Evolutionary conservation across 2,888 invertebrate species (phyloP).

Genomic region (Cryptocephalus moraei): DNA sequence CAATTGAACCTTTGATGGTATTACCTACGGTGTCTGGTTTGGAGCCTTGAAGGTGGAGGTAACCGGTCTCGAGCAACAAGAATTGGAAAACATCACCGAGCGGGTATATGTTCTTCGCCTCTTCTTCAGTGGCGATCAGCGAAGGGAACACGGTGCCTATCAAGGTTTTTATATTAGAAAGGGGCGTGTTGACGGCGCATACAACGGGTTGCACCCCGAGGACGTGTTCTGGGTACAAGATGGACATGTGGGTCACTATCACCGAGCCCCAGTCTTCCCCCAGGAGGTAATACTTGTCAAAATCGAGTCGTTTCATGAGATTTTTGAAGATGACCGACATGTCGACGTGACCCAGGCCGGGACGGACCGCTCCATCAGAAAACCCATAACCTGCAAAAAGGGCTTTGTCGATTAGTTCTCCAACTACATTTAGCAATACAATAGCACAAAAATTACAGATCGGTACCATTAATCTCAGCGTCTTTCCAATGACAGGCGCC

Average conservation of each 20-base stretch:
- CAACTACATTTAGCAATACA: too few species aligned
- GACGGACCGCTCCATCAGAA: slow-evolving; percentile 45
- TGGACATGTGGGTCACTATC: slow-evolving; percentile 52
- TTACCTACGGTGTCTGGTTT: slow-evolving; percentile 82
- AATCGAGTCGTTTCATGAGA: slow-evolving; percentile 60
- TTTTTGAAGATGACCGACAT: slow-evolving; percentile 51
- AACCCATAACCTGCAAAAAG: slow-evolving; percentile 22
- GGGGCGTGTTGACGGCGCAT: slow-evolving; percentile 19
- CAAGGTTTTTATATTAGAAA: slow-evolving; percentile 12
- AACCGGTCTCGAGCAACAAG: slow-evolving; percentile 46
- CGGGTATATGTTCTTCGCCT: slow-evolving; percentile 45
- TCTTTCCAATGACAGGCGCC: too few species aligned
- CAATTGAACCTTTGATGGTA: too few species aligned
- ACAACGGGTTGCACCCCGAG: slow-evolving; percentile 50
- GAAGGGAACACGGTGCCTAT: slow-evolving; percentile 12
- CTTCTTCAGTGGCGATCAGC: slow-evolving; percentile 38
- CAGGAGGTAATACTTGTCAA: slow-evolving; percentile 57
- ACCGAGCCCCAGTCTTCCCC: slow-evolving; percentile 78
- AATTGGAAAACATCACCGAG: slow-evolving; percentile 35
- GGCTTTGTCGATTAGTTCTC: too few species aligned
- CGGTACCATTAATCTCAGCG: too few species aligned
- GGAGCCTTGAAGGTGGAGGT: slow-evolving; percentile 71
- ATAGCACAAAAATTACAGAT: too few species aligned
- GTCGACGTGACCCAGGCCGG: slow-evolving; percentile 49
- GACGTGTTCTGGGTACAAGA: slow-evolving; percentile 50